A percentile compares a stretch with the other conserved stretches of the same genome.
Evolutionary conservation across 2,888 invertebrate genomes (phyloP).

Genomic region (Ochropleura plecta): DNA sequence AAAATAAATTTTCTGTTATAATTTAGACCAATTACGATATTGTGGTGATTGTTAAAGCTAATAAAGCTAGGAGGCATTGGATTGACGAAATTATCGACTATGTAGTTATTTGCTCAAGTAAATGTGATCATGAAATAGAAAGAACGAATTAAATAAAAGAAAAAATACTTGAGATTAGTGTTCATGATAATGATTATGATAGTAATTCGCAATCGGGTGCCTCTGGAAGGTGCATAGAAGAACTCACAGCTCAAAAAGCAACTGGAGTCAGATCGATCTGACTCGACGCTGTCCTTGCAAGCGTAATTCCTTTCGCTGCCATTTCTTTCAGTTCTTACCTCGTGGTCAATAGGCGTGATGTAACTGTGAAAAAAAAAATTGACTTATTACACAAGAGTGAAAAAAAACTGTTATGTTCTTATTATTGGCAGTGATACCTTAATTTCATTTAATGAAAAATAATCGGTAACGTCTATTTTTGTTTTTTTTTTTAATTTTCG

Average conservation of each 20-base stretch:
- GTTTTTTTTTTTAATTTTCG: no score
- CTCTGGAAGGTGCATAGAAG: conserved; percentile 63
- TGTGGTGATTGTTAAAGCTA: conserved; percentile 38
- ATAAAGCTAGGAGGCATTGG: conserved; percentile 56
- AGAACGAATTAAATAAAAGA: not conserved
- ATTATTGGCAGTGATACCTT: not conserved
- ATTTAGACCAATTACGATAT: not conserved
- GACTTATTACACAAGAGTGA: not conserved
- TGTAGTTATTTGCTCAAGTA: not conserved
- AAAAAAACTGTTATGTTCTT: not conserved
- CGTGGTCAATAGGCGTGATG: conserved; percentile 87
- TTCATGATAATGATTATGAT: not conserved
- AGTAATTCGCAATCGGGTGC: conserved; percentile 38
- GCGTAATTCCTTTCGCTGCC: conserved; percentile 77
- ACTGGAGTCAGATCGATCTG: conserved; percentile 88
- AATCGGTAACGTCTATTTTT: no score
- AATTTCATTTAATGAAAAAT: no score
- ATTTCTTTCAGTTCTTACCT: conserved; percentile 82
- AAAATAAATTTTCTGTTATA: conserved; percentile 56
- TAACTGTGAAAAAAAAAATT: conserved; percentile 78
- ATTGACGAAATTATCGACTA: conserved; percentile 9
- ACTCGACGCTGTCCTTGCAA: conserved; percentile 82
- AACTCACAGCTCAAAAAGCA: conserved; percentile 90
- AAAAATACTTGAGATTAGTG: not conserved
- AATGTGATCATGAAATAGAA: not conserved